These are phyloP conservation scores for Columba livia DNA, from an alignment of 2,113 vertebrate genomes.

Conservation along the genomic window DNA sequence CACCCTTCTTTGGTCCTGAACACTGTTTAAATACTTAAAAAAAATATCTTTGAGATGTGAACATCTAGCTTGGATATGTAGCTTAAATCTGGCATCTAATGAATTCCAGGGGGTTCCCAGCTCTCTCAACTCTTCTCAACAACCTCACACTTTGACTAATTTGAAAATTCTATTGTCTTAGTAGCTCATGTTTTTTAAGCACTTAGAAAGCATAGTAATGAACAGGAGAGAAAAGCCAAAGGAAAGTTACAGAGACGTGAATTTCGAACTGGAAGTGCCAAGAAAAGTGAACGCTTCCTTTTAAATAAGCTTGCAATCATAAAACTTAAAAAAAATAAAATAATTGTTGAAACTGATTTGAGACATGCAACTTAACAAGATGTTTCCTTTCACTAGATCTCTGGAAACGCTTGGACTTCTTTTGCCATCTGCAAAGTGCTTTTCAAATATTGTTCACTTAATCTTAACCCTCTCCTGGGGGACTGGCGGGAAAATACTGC, in stretches of 20 bases:
- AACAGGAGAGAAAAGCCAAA: background rate
- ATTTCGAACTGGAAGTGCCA: conserved; percentile 2
- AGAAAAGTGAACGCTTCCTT: background rate
- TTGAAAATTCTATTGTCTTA: conserved; percentile 16
- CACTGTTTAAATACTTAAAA: background rate
- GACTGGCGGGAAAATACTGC: background rate
- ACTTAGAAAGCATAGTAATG: background rate
- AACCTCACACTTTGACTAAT: background rate
- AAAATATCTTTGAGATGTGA: background rate
- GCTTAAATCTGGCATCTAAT: background rate
- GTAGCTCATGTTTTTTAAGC: conserved; percentile 21
- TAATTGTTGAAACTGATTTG: background rate
- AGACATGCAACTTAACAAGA: background rate
- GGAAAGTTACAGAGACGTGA: background rate
- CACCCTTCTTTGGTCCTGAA: background rate
- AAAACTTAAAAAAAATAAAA: background rate
- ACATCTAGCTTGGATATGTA: background rate
- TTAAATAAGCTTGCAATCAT: background rate
- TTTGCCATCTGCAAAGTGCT: conserved; percentile 29
- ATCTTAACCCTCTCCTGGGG: background rate
- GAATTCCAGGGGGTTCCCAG: background rate
- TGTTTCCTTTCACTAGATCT: background rate
- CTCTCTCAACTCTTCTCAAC: background rate
- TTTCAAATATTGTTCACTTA: conserved; percentile 22
- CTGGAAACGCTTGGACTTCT: conserved; percentile 5